Evolutionary conservation across 2,113 vertebrate species (phyloP).

Genomic region (Pituophis catenifer): DNA sequence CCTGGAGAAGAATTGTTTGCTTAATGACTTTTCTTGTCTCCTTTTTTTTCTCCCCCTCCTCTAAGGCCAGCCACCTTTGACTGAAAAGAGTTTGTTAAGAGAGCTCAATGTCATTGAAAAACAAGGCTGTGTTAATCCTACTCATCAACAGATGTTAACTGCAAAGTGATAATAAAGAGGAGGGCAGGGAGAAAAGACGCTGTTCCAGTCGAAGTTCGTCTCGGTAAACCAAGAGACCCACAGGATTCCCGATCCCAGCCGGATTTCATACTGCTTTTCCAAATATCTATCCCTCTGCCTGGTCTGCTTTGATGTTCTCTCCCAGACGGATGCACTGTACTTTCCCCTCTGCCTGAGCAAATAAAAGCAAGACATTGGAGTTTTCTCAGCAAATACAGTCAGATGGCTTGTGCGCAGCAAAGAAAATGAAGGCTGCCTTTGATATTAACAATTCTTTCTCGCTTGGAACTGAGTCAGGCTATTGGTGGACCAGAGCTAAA

Average conservation of each 20-base stretch:
- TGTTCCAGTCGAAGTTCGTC: slow-evolving; percentile 56
- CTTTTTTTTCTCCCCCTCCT: not conserved
- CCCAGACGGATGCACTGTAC: slow-evolving; percentile 73
- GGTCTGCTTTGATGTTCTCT: slow-evolving; percentile 81
- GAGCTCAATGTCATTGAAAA: slow-evolving; percentile 61
- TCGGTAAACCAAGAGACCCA: slow-evolving; percentile 52
- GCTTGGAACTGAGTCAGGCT: slow-evolving; percentile 36
- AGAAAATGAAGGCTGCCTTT: slow-evolving; percentile 68
- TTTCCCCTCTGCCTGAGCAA: slow-evolving; percentile 75
- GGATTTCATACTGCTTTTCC: slow-evolving; percentile 80
- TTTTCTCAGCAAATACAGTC: slow-evolving; percentile 68
- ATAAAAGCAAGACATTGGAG: slow-evolving; percentile 73
- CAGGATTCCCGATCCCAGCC: slow-evolving; percentile 60
- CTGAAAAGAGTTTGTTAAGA: slow-evolving; percentile 61
- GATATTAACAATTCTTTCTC: slow-evolving; percentile 35
- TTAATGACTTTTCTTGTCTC: slow-evolving; percentile 60
- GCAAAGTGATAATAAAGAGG: slow-evolving; percentile 66
- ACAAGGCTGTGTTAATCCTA: slow-evolving; percentile 62
- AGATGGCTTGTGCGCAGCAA: slow-evolving; percentile 65
- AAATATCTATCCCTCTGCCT: slow-evolving; percentile 79
- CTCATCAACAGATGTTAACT: slow-evolving; percentile 64
- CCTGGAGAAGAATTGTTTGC: slow-evolving; percentile 66
- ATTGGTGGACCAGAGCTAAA: slow-evolving; percentile 26
- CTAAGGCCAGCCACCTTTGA: slow-evolving; percentile 64
- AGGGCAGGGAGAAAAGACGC: slow-evolving; percentile 39